Percentiles rank a stretch among this genome's conserved stretches.
Evolutionary conservation across 1,140 invertebrate species (phyloP).

Genomic region (Sminthurinus signatus): DNA sequence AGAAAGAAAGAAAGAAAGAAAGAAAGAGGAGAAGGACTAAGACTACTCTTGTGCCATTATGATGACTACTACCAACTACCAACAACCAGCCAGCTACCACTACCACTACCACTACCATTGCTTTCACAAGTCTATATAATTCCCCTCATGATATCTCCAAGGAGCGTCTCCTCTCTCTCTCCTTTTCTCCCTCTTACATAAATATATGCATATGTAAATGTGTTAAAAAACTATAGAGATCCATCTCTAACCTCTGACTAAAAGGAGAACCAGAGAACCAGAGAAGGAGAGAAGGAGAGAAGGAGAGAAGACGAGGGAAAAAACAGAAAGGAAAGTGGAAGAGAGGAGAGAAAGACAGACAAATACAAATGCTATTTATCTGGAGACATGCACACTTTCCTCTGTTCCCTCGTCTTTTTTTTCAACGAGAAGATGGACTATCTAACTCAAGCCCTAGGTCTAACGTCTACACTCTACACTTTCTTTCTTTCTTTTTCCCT

Average conservation of each 20-base stretch:
- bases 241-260: too few species aligned
- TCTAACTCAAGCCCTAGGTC: too few species aligned
- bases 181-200: background rate
- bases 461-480: too few species aligned
- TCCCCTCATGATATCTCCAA: background rate
- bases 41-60: constrained; percentile 10
- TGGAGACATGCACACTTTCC: background rate
- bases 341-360: background rate
- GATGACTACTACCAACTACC: constrained; percentile 8
- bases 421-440: too few species aligned
- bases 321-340: background rate
- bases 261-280: too few species aligned
- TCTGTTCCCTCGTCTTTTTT: too few species aligned
- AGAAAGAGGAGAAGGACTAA: constrained; percentile 10
- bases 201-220: background rate
- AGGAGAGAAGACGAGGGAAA: too few species aligned
- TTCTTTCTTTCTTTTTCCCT: too few species aligned
- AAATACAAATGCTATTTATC: constrained; percentile 4
- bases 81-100: too few species aligned
- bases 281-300: too few species aligned
- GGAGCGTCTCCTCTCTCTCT: background rate
- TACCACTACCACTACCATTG: background rate
- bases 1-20: too few species aligned
- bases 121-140: background rate
- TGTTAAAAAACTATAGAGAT: too few species aligned